Conservation (phyloP, 2,113 vertebrate genomes). For the Channa argus region DNA sequence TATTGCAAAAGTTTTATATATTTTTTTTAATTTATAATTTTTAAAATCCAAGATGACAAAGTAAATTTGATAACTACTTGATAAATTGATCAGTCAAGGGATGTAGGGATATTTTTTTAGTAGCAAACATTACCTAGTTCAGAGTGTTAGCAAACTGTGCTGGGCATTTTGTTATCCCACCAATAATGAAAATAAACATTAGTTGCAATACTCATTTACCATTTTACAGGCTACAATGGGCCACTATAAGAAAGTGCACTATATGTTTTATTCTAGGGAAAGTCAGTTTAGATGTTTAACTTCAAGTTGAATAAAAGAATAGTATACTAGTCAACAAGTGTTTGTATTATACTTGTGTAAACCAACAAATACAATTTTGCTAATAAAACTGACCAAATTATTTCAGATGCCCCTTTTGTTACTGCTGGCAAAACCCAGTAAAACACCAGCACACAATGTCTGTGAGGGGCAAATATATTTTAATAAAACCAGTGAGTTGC, state of each 20-base stretch:
- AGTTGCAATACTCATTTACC: neutral
- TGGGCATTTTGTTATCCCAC: neutral
- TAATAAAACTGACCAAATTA: conserved; percentile 65
- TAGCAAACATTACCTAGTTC: no score
- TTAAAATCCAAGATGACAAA: no score
- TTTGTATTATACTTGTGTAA: conserved; percentile 33
- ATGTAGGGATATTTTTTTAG: no score
- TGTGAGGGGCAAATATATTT: conserved; percentile 89
- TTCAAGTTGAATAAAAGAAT: neutral
- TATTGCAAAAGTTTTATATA: no score
- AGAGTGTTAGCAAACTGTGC: no score
- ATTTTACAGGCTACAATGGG: neutral
- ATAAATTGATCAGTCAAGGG: no score
- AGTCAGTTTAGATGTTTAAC: conserved; percentile 1
- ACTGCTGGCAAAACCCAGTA: conserved; percentile 43
- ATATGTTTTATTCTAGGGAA: no score
- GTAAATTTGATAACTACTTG: no score
- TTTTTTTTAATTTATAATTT: no score
- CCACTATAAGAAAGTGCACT: no score
- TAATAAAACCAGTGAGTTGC: conserved; percentile 99
- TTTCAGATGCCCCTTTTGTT: conserved; percentile 61
- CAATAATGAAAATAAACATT: neutral
- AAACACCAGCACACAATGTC: conserved; percentile 56
- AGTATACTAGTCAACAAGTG: conserved; percentile 61
- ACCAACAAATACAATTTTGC: conserved; percentile 13